These are phyloP conservation scores for Scotopteryx bipunctaria DNA, from an alignment of 2,888 invertebrate genomes.

Conservation along the genomic window DNA sequence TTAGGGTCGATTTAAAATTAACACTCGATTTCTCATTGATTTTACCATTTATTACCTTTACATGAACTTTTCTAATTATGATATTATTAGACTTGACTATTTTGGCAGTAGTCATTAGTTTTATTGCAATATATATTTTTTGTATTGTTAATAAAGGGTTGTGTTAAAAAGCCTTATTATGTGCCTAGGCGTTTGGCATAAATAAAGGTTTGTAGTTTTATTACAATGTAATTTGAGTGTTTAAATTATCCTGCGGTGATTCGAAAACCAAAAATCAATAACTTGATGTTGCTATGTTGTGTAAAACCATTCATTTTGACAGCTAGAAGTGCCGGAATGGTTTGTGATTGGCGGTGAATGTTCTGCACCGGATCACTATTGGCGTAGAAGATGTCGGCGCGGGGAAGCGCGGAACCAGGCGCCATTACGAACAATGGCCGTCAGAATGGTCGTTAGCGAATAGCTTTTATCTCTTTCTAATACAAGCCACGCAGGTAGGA, in stretches of 20 bases:
- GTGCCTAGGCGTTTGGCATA: background rate
- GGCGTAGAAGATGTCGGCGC: slow-evolving; percentile 72
- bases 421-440: slow-evolving; percentile 83
- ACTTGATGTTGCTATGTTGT: slow-evolving; percentile 60
- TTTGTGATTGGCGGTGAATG: slow-evolving; percentile 84
- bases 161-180: no score
- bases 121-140: no score
- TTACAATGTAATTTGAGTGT: background rate
- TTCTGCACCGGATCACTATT: slow-evolving; percentile 82
- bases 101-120: no score
- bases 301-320: slow-evolving; percentile 78
- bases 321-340: slow-evolving; percentile 82
- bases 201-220: background rate
- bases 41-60: no score
- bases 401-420: slow-evolving; percentile 74
- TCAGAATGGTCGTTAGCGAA: slow-evolving; percentile 80
- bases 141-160: no score
- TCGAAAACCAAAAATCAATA: slow-evolving; percentile 19
- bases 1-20: no score
- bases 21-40: no score
- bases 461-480: slow-evolving; percentile 84
- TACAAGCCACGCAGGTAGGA: slow-evolving; percentile 81
- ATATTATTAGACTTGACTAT: no score
- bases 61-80: no score
- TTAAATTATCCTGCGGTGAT: background rate